Base-by-base conservation (phyloP, 2,888 invertebrate genomes). In the Argyresthia albistria region DNA sequence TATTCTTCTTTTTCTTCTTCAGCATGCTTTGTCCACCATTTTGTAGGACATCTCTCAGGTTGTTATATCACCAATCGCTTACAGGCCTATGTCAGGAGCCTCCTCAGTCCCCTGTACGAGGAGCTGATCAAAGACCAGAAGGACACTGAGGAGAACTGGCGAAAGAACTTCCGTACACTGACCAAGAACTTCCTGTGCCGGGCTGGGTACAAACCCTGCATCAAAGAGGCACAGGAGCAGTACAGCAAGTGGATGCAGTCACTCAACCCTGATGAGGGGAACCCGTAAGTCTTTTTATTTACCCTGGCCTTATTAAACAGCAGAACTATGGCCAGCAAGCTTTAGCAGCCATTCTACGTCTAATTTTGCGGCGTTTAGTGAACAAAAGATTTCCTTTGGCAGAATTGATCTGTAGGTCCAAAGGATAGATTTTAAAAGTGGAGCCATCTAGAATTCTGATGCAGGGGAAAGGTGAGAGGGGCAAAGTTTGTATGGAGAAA, bases 131-230 rank as follows among this genome's bases (percentile, higher is more conserved):
- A 71, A 43, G 70, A 77, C 8, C 69, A 72, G 35, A 66, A 61
- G 51, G 88, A 89, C 42, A 88, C 88, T 6, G 93, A 93, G 62
- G 90, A 91, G 35, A 89, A 88, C 36, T 92, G 93, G 88, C 90
- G 89, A 65, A 88, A 90, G 49, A 93, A 94, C 64, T 79, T 94
- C 42, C 86, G 93, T 16, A 88, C 90, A 0, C 80, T 92, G 50
- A 90, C 92, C 0, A 92, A 92, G 70, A 90, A 91, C 7, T 93
- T 94, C 78, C 86, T 95, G 37, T 94, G 94, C 63, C 89, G 90
- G 52, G 92, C 93, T 37, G 95, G 94, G 0, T 94, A 94, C 75
- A 89, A 89, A 55, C 93, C 94, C 0, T 96, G 96, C 67, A 89
- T 96, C 43, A 84, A 90, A 58, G 93, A 93, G 63, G 94, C 95